phyloP scores from a whole-genome alignment of 2,888 invertebrate species.

The Mesorhabditis belari region DNA sequence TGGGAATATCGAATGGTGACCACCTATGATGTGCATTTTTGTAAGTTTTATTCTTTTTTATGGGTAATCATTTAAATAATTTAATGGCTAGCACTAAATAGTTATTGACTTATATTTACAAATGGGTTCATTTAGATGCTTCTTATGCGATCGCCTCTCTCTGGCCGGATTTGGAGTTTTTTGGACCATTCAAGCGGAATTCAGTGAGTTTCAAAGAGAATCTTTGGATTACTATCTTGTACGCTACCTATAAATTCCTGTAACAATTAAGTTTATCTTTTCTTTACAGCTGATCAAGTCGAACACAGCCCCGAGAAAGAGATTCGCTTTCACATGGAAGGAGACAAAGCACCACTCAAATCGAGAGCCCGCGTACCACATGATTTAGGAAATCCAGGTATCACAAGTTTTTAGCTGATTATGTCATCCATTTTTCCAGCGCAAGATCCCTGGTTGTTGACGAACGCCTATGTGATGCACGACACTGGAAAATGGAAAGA shows the following conservation, averaged over 20 bases:
- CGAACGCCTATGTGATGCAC: conserved; percentile 83
- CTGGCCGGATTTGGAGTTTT: conserved; percentile 85
- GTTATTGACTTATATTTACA: too few relatives aligned
- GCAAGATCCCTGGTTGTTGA: conserved; percentile 72
- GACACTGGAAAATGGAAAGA: conserved; percentile 89
- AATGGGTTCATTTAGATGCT: too few relatives aligned
- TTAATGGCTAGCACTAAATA: too few relatives aligned
- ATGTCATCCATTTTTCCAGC: conserved; percentile 62
- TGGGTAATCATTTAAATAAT: too few relatives aligned
- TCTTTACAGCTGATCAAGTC: conserved; percentile 54
- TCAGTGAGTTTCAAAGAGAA: conserved; percentile 46
- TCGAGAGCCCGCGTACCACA: conserved; percentile 76
- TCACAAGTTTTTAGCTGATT: too few relatives aligned
- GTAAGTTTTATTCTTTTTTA: too few relatives aligned
- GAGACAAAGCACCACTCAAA: conserved; percentile 69
- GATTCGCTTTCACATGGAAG: conserved; percentile 61
- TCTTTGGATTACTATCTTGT: not conserved
- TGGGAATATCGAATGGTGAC: conserved; percentile 88
- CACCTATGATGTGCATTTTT: conserved; percentile 61
- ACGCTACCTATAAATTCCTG: too few relatives aligned
- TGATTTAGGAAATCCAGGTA: conserved; percentile 84
- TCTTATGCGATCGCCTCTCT: conserved; percentile 80
- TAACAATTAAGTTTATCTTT: too few relatives aligned
- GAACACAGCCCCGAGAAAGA: conserved; percentile 49
- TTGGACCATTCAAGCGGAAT: conserved; percentile 55